Percentiles rank a stretch among this genome's conserved stretches.
Conservation (phyloP, 2,888 invertebrate genomes). For the Cephus sareptanus region DNA sequence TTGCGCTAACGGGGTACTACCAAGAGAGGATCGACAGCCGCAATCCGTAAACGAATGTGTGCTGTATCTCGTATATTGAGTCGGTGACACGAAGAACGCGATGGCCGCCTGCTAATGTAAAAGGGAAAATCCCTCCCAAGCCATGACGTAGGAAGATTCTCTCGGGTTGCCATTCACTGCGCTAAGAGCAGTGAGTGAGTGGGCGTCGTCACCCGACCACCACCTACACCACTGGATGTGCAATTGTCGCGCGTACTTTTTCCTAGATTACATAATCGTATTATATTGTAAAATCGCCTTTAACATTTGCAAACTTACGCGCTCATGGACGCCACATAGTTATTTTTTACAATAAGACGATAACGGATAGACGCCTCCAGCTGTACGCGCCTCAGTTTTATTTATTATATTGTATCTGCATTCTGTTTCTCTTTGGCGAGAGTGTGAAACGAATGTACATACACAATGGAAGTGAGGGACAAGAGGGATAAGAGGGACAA, state of each 20-base stretch:
- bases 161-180: conserved; percentile 41
- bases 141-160: conserved; percentile 36
- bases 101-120: background rate
- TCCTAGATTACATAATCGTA: no score
- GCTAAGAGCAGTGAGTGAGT: conserved; percentile 41
- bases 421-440: background rate
- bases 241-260: background rate
- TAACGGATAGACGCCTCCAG: no score
- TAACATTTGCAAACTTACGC: no score
- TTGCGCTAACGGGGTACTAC: no score
- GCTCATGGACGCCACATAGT: no score
- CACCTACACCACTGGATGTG: conserved; percentile 16
- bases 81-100: conserved; percentile 43
- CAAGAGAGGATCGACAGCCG: no score
- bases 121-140: background rate
- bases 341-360: no score
- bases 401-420: conserved; percentile 9
- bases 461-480: background rate
- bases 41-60: no score
- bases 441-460: background rate
- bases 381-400: conserved; percentile 13
- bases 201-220: conserved; percentile 32
- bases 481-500: background rate
- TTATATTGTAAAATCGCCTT: no score
- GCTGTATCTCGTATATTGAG: conserved; percentile 39